Evolutionary conservation across 1,140 invertebrate genomes (phyloP).

Genomic region (Caenorhabditis remanei): DNA sequence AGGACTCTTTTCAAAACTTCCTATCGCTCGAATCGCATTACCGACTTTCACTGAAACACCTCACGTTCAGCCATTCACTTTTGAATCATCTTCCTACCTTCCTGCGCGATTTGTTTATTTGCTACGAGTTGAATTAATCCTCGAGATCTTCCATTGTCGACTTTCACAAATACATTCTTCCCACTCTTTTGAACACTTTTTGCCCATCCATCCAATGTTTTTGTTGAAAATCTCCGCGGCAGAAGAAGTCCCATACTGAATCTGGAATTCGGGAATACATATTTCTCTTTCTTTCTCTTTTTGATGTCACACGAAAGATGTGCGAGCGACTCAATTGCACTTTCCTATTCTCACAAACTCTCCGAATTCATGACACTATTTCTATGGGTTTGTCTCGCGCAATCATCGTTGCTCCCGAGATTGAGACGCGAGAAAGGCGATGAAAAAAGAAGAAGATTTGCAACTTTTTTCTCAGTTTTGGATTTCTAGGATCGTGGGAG

Average conservation of each 20-base stretch:
- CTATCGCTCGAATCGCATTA: slow-evolving; percentile 69
- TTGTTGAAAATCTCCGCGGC: not conserved
- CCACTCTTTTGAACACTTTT: slow-evolving; percentile 66
- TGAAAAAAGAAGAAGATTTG: slow-evolving; percentile 19
- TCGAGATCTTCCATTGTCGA: slow-evolving; percentile 65
- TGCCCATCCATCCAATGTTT: slow-evolving; percentile 68
- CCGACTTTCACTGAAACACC: slow-evolving; percentile 65
- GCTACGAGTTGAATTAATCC: slow-evolving; percentile 70
- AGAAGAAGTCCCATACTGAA: not conserved
- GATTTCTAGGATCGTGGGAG: not conserved
- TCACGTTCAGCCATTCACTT: slow-evolving; percentile 35
- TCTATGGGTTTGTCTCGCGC: slow-evolving; percentile 10
- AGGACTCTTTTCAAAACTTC: slow-evolving; percentile 67
- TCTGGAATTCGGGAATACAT: not conserved
- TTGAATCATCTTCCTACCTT: slow-evolving; percentile 5
- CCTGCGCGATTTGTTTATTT: slow-evolving; percentile 60
- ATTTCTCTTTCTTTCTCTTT: not conserved
- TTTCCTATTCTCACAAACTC: not conserved
- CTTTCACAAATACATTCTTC: slow-evolving; percentile 67
- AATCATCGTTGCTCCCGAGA: slow-evolving; percentile 43
- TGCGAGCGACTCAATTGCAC: slow-evolving; percentile 35
- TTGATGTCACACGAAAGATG: slow-evolving; percentile 18
- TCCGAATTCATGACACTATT: slow-evolving; percentile 25
- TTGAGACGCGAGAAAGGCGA: not conserved
- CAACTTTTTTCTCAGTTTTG: slow-evolving; percentile 19